These are phyloP conservation scores for Apocheima hispidaria DNA, from an alignment of 2,888 invertebrate genomes.

Conservation along the genomic window DNA sequence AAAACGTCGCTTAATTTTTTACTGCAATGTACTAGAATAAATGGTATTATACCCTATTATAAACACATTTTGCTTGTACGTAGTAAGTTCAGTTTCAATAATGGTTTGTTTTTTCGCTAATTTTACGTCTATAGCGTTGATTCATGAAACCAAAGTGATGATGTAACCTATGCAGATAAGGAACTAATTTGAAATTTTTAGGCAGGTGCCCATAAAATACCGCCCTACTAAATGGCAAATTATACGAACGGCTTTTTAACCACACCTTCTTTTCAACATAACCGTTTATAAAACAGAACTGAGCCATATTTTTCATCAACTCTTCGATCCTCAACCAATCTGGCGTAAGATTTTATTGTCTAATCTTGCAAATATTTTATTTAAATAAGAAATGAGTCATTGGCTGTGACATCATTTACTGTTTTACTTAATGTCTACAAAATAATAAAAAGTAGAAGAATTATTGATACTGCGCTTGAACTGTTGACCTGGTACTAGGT, in stretches of 20 bases:
- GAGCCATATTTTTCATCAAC: constrained; percentile 5
- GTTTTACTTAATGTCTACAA: constrained; percentile 74
- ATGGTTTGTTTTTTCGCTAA: background rate
- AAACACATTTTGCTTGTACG: background rate
- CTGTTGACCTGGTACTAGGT: constrained; percentile 76
- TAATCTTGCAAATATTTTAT: constrained; percentile 59
- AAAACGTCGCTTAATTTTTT: background rate
- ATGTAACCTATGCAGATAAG: constrained; percentile 24
- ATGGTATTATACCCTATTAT: no score
- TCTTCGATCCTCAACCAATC: constrained; percentile 1
- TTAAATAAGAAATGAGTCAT: constrained; percentile 75
- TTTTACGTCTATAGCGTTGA: constrained; percentile 1
- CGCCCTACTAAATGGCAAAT: constrained; percentile 29
- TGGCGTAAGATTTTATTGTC: constrained; percentile 58
- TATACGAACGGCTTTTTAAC: constrained; percentile 33
- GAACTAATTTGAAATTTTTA: constrained; percentile 8
- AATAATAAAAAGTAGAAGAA: constrained; percentile 77
- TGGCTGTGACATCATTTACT: constrained; percentile 79
- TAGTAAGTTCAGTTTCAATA: background rate
- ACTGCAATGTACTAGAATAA: no score
- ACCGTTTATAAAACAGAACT: constrained; percentile 46
- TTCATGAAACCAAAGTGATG: constrained; percentile 20
- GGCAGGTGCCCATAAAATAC: constrained; percentile 16
- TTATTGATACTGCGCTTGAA: constrained; percentile 80
- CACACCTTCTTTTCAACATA: constrained; percentile 56